Evolutionary conservation across 2,113 vertebrate genomes (phyloP).

Genomic region (Natator depressus): DNA sequence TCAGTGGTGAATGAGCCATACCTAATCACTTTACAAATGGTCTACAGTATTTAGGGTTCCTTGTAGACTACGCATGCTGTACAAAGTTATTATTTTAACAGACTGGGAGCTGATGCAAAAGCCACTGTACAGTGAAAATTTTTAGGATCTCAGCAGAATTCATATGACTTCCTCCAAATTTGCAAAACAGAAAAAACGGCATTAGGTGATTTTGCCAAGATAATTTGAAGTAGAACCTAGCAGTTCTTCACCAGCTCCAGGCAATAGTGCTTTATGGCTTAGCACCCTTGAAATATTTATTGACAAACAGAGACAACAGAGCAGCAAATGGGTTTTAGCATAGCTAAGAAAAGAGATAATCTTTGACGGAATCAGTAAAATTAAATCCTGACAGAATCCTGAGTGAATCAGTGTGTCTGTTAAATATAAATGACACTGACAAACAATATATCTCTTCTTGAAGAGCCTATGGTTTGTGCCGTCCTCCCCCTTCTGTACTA

Average conservation of each 20-base stretch:
- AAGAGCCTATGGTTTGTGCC: constrained; percentile 72
- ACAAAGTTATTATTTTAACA: constrained; percentile 17
- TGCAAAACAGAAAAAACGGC: neutral
- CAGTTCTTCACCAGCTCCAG: neutral
- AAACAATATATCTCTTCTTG: constrained; percentile 79
- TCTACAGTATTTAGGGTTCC: constrained; percentile 38
- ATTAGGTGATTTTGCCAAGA: neutral
- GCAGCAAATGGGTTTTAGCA: neutral
- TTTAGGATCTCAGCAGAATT: neutral
- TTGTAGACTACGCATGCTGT: constrained; percentile 33
- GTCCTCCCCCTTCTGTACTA: constrained; percentile 66
- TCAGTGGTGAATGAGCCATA: constrained; percentile 48
- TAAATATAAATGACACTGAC: constrained; percentile 74
- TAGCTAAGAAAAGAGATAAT: constrained; percentile 1
- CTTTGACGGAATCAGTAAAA: constrained; percentile 62
- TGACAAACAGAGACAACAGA: constrained; percentile 12
- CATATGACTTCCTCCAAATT: neutral
- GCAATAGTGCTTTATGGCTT: neutral
- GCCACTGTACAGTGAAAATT: neutral
- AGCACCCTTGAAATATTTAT: neutral
- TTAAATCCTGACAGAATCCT: constrained; percentile 63
- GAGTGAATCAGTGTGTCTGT: constrained; percentile 70
- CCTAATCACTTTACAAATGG: constrained; percentile 66
- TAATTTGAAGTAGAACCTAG: neutral
- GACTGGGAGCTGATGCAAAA: neutral